Evolutionary conservation across 2,888 invertebrate species (phyloP).

Genomic region (Nemoura dubitans): DNA sequence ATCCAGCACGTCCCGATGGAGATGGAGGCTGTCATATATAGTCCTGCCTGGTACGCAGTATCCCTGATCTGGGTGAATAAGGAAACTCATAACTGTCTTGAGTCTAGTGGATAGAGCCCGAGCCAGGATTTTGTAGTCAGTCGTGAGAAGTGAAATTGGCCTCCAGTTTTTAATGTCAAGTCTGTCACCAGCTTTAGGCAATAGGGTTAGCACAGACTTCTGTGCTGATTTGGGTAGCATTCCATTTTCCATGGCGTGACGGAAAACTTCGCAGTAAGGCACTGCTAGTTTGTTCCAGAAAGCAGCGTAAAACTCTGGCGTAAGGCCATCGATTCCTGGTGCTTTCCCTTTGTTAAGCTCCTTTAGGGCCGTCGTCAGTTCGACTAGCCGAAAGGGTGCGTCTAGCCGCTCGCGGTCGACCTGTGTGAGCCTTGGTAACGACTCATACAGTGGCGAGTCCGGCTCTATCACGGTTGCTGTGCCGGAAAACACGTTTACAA

Average conservation of each 20-base stretch:
- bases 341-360: conserved; percentile 8
- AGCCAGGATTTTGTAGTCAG: conserved; percentile 42
- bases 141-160: conserved; percentile 39
- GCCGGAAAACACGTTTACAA: not conserved
- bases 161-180: conserved; percentile 39
- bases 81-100: not conserved
- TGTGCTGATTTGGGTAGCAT: not conserved
- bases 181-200: conserved; percentile 20
- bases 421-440: not conserved
- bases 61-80: conserved; percentile 34
- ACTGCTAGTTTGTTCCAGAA: conserved; percentile 14
- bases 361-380: not conserved
- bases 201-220: not conserved
- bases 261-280: not conserved
- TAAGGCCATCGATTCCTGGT: conserved; percentile 40
- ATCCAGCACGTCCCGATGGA: conserved; percentile 28
- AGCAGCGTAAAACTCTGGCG: conserved; percentile 18
- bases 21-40: conserved; percentile 34
- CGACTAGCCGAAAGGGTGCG: not conserved
- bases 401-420: not conserved
- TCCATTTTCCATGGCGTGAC: not conserved
- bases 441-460: conserved; percentile 23
- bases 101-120: conserved; percentile 24
- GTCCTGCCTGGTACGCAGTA: conserved; percentile 30
- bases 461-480: not conserved